Evolutionary conservation across 2,113 vertebrate species (phyloP).

Genomic region (Megaptera novaeangliae): DNA sequence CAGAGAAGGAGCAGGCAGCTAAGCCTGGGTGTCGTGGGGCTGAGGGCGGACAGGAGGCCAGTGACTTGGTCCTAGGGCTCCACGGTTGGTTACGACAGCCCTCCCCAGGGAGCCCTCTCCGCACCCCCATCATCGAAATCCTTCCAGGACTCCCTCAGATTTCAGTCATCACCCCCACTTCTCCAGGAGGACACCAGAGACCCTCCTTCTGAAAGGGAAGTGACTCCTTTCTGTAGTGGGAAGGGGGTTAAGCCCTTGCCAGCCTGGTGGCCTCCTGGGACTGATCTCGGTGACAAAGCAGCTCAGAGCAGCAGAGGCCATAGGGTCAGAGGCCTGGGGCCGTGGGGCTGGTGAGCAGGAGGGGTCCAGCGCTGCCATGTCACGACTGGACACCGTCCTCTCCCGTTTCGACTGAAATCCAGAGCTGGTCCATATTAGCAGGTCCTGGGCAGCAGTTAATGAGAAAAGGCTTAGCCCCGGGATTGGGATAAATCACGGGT

Average conservation of each 20-base stretch:
- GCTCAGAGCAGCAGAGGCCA: background rate
- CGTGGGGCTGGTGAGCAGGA: background rate
- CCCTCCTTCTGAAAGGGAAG: background rate
- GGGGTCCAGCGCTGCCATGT: rapidly evolving
- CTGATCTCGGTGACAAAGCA: background rate
- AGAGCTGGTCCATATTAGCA: background rate
- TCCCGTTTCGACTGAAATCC: background rate
- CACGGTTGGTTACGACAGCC: rapidly evolving
- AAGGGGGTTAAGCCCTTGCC: background rate
- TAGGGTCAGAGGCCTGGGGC: background rate
- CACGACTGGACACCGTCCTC: background rate
- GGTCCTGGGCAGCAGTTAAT: background rate
- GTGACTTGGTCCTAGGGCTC: background rate
- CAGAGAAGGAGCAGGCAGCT: rapidly evolving
- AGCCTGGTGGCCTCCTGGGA: background rate
- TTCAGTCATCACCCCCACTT: background rate
- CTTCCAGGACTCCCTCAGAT: background rate
- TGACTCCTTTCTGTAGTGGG: background rate
- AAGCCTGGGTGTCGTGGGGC: background rate
- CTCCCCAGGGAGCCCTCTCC: background rate
- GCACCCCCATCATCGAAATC: background rate
- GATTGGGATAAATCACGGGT: background rate
- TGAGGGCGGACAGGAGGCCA: rapidly evolving
- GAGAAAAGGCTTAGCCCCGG: background rate
- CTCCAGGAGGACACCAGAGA: background rate